phyloP scores from a whole-genome alignment of 2,888 invertebrate species.

The Heliconius erato region DNA sequence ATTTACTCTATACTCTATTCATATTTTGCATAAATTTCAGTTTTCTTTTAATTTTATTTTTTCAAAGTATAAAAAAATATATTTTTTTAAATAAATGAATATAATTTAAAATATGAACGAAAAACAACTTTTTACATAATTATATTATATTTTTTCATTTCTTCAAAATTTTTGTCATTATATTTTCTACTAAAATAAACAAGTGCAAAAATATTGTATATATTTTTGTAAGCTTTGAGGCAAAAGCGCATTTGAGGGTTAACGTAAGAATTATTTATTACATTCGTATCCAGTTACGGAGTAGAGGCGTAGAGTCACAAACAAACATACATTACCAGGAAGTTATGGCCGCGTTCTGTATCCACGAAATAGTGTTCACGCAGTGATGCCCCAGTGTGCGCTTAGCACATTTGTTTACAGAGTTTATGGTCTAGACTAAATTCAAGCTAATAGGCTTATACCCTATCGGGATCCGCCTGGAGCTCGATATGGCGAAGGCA shows the following conservation, averaged over 20 bases:
- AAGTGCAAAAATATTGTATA: no score
- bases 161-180: no score
- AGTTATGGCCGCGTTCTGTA: conserved; percentile 47
- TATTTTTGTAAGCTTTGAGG: no score
- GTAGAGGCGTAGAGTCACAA: conserved; percentile 41
- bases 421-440: conserved; percentile 54
- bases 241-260: neutral
- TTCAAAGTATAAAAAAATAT: no score
- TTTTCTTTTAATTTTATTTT: no score
- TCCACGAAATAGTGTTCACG: conserved; percentile 50
- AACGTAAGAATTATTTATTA: conserved; percentile 12
- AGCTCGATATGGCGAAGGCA: conserved; percentile 52
- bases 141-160: no score
- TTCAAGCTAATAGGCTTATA: conserved; percentile 55
- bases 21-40: no score
- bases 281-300: conserved; percentile 27
- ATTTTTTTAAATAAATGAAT: no score
- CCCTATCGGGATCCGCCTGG: conserved; percentile 50
- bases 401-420: conserved; percentile 50
- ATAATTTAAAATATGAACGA: no score
- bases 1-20: no score
- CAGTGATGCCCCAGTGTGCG: conserved; percentile 50
- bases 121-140: no score
- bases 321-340: conserved; percentile 47
- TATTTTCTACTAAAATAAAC: no score